Evolutionary conservation across 2,797 vertebrate species (phyloP).

Genomic region (Clarias pachynema): DNA sequence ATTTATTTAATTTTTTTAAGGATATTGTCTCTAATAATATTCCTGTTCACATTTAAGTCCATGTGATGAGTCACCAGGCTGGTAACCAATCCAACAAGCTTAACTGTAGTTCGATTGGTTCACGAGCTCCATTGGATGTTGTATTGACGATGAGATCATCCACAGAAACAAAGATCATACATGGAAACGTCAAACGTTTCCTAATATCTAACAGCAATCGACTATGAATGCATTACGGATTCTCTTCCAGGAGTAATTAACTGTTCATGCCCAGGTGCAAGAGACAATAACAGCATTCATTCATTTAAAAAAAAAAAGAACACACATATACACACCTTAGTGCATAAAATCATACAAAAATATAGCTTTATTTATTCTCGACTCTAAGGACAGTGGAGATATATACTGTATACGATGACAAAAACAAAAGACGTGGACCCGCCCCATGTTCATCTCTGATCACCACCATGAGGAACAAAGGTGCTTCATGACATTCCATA

Average conservation of each 20-base stretch:
- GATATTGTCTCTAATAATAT: not conserved
- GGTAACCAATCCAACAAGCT: slow-evolving; percentile 19
- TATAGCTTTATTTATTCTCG: not conserved
- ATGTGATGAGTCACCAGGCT: slow-evolving; percentile 17
- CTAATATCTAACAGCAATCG: not conserved
- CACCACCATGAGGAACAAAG: slow-evolving; percentile 66
- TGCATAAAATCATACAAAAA: not conserved
- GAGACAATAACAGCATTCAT: slow-evolving; percentile 30
- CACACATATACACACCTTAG: not conserved
- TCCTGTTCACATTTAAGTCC: not conserved
- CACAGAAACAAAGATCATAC: slow-evolving; percentile 8
- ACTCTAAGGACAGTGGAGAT: not conserved
- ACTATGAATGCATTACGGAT: not conserved
- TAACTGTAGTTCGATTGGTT: slow-evolving; percentile 22
- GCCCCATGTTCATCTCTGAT: slow-evolving; percentile 66
- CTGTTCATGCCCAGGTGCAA: slow-evolving; percentile 6
- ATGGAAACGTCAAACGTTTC: not conserved
- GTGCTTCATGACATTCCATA: slow-evolving; percentile 59
- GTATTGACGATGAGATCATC: not conserved
- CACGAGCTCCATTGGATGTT: not conserved
- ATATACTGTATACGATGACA: slow-evolving; percentile 8
- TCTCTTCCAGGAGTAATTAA: not conserved
- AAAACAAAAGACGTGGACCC: slow-evolving; percentile 65
- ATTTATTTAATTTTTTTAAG: too few species aligned
- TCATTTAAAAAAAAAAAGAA: not conserved